Percentiles rank a stretch among this genome's conserved stretches.
Conservation (phyloP, 2,113 vertebrate genomes). For the Felis chaus region DNA sequence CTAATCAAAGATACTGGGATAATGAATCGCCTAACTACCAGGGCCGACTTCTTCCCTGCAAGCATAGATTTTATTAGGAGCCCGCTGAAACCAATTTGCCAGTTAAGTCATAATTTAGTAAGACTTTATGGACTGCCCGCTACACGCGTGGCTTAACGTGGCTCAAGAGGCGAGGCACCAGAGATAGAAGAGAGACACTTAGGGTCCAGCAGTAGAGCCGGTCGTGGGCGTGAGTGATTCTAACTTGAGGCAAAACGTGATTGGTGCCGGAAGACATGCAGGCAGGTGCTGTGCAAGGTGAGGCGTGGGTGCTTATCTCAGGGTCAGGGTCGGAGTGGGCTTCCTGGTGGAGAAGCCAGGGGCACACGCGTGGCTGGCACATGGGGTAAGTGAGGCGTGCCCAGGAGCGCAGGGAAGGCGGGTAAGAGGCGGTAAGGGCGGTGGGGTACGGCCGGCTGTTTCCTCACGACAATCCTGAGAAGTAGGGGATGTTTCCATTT, state of each 20-base stretch:
- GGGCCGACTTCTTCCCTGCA: not conserved
- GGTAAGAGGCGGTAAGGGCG: not conserved
- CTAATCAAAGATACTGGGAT: conserved; percentile 58
- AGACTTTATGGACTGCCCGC: not conserved
- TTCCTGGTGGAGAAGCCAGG: not conserved
- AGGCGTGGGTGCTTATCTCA: not conserved
- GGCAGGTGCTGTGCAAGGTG: not conserved
- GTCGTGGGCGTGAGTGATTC: not conserved
- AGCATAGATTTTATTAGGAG: conserved; percentile 63
- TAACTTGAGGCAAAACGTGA: not conserved
- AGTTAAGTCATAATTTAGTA: conserved; percentile 64
- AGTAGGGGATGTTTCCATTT: not conserved
- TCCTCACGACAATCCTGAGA: not conserved
- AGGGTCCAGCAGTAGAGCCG: not conserved
- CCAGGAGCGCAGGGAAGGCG: not conserved
- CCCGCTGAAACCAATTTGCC: conserved; percentile 65
- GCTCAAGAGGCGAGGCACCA: not conserved
- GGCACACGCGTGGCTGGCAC: not conserved
- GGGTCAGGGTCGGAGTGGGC: not conserved
- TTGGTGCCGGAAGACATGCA: too few species aligned
- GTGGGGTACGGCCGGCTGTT: not conserved
- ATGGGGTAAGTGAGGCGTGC: not conserved
- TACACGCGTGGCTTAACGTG: conserved; percentile 4
- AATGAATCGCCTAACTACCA: conserved; percentile 55
- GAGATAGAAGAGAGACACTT: not conserved